Evolutionary conservation across 2,113 vertebrate genomes (phyloP), one percentile per base, ranked within the genome.

Genomic region (Proterorhinus semilunaris): DNA sequence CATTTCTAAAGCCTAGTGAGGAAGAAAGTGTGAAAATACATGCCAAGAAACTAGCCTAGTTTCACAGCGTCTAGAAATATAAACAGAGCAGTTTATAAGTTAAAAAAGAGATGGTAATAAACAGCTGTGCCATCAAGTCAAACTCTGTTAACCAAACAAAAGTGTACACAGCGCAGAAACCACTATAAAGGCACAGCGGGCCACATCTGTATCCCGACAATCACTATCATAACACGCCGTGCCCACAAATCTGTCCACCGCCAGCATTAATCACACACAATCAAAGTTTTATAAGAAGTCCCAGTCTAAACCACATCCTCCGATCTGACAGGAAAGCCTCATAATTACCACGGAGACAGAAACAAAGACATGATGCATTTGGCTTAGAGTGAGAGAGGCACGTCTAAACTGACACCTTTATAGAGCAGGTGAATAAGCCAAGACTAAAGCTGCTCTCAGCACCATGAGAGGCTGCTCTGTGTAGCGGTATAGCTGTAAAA

Each of bases 321-420:
- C 57, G 77, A 79, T 81, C 78, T 78, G 50, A 83, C 81, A 71
- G 49, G 64, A 74, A 86, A 81, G 76, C 75, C 79, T 48, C 75
- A 68, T 74, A 45, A 74, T 43, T 11, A 51, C 73, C 42, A 74
- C 51, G 55, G 71, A 58, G 62, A 72, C 63, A 64, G 69, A 66
- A 75, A 81, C 70, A 36, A 55, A 50, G 76, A 69, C 50, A 55
- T 66, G 80, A 81, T 78, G 75, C 78, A 71, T 67, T 76, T 69
- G 67, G 72, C 62, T n/a, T 64, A 62, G 61, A 69, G 83, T 63
- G 6, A 51, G 80, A 78, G 83, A 45, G 65, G 68, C 67, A 62
- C 48, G 10, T 67, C 79, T 85, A 78, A 79, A 87, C 82, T 74
- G 82, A 83, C 82, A 77, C 74, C 84, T 86, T 88, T 87, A 86